Evolutionary conservation across 2,888 invertebrate species (phyloP), one percentile per base, ranked within the genome.

Genomic region (Dryocosmus kuriphilus): DNA sequence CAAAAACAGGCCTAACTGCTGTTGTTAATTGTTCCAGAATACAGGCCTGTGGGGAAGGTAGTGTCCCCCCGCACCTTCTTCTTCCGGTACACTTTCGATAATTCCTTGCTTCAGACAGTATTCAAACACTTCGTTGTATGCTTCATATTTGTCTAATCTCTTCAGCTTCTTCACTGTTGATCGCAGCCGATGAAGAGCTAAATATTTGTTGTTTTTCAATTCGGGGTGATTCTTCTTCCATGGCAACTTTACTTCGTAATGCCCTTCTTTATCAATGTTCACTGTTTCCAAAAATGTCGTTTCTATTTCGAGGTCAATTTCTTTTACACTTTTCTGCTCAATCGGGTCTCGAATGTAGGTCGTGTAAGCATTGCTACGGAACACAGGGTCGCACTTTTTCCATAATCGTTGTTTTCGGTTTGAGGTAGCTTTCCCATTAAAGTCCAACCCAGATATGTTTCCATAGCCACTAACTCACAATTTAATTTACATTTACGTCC

Each of bases 21-120:
- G 85, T 85, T 8, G 85, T 83, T 57, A 80, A 79, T 14, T 77
- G 61, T 27, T 78, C 60, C 65, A 83, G 0, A 83, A 46, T 11
- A 84, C 78, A 11, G 78, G 81, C 9, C 81, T 77, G 74, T 84
- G 86, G 41, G 86, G 84, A 22, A 86, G 65, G 67, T 77, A 83
- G 62, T 83, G 83, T 74, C 77, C 81, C 11, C 30, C 62, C 19
- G 77, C 19, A n/a, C 24, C 27, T 30, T n/a, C n/a, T 9, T 73
- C 51, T 55, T 73, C 57, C 0, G 83, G 78, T 1, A 88, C 87
- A 24, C 74, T 61, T 38, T 88, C 86, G 8, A 89, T 87, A 0
- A 90, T 82, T 1, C 85, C 85, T n/a, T 85, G 76, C 6, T 74
- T 30, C 6, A 83, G 22, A 89, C 88, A 89, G 73, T 86, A 84